phyloP scores from a whole-genome alignment of 2,113 vertebrate genomes.

The Dromas ardeola region DNA sequence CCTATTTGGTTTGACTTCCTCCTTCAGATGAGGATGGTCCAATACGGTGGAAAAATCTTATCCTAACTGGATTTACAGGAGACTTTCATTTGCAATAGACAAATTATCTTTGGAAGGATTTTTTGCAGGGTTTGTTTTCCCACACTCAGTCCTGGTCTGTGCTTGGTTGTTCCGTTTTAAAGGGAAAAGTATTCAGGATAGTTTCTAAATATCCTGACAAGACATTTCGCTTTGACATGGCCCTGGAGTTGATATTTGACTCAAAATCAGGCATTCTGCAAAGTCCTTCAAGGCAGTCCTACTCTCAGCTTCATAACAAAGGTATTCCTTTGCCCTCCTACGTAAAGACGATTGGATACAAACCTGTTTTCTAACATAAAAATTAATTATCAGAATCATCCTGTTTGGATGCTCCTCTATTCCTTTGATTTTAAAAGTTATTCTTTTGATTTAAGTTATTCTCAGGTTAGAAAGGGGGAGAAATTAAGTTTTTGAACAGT shows the following conservation, averaged over 20 bases:
- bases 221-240: neutral
- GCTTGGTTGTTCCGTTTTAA: neutral
- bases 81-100: neutral
- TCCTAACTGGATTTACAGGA: neutral
- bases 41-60: neutral
- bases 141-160: rapidly evolving
- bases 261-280: neutral
- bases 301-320: neutral
- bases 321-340: neutral
- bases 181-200: neutral
- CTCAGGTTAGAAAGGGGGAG: neutral
- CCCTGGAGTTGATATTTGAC: neutral
- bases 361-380: neutral
- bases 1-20: neutral
- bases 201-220: neutral
- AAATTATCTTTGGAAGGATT: neutral
- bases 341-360: neutral
- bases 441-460: neutral
- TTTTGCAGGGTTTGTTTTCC: neutral
- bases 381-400: neutral
- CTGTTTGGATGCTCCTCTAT: neutral
- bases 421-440: neutral
- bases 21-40: neutral
- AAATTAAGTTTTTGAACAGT: neutral
- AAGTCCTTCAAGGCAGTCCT: neutral